Base-by-base conservation (phyloP, 2,888 invertebrate species). In the Iselma pallidipennis region DNA sequence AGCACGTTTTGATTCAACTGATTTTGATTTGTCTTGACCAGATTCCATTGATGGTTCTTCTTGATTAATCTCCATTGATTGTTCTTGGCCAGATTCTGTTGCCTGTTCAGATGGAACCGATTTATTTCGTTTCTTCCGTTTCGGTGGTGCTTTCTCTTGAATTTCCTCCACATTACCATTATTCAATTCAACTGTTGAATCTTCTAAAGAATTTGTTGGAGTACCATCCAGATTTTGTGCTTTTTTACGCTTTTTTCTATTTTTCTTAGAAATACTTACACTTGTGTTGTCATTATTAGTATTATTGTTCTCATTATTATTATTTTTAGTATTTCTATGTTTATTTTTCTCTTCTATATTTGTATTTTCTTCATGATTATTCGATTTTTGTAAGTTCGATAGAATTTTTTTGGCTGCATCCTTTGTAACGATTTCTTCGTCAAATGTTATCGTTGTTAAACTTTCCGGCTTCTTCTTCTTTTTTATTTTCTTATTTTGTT, bases 1-100 rank as follows among this genome's bases (percentile, higher is more conserved):
- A 73, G 88, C 86, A 1, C 91, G 83, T 57, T 87, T 88, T 0
- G 91, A 91, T 69, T 74, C 81, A 73, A 69, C 80, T 74, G 57
- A 74, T 62, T 67, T 80, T 59, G 63, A 80, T 80, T 45, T 78
- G 63, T 73, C 74, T 66, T 75, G 84, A 14, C 26, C 49, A n/a
- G n/a, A n/a, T n/a, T n/a, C n/a, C n/a, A n/a, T n/a, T n/a, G n/a
- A n/a, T n/a, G n/a, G n/a, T n/a, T n/a, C n/a, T n/a, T n/a, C n/a
- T n/a, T n/a, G n/a, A n/a, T n/a, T n/a, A n/a, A n/a, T n/a, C n/a
- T n/a, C n/a, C n/a, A n/a, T n/a, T 2, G 42, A 2, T 42, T 19
- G 9, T 9, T 42, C 10, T 10, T 42, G 42, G 19, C 6, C 42
- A 42, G 9, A 1, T 42, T 42, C 42, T 9, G 16, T 7, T 42